Percentiles rank a stretch among this genome's conserved stretches.
These are phyloP conservation scores for Perccottus glenii DNA, from an alignment of 2,113 vertebrate genomes.

Conservation along the genomic window DNA sequence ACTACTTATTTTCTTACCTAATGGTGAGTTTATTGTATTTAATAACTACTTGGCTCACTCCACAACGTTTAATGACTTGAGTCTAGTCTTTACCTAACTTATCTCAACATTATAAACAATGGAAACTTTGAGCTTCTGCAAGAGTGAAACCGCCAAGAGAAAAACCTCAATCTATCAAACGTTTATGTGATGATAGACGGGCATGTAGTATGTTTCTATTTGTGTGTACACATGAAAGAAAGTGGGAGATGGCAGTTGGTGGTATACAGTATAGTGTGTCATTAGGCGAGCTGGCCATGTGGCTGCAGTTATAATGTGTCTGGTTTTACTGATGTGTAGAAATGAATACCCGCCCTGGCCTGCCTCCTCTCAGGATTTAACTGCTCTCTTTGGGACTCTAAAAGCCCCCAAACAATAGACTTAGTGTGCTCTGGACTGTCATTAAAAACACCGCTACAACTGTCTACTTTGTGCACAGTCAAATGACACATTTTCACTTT, in stretches of 20 bases:
- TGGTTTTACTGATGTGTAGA: slow-evolving; percentile 32
- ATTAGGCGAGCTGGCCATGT: slow-evolving; percentile 37
- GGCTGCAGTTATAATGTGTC: slow-evolving; percentile 43
- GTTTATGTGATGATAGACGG: slow-evolving; percentile 7
- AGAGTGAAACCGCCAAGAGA: slow-evolving; percentile 23
- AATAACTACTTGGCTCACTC: slow-evolving; percentile 6
- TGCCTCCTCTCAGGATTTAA: slow-evolving; percentile 20
- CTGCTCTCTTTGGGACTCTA: slow-evolving; percentile 37
- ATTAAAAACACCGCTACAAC: slow-evolving; percentile 25
- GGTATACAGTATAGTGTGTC: slow-evolving; percentile 1
- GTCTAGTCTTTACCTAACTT: slow-evolving; percentile 27
- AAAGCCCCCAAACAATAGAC: slow-evolving; percentile 55
- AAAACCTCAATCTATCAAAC: slow-evolving; percentile 12
- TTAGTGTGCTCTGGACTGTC: slow-evolving; percentile 54
- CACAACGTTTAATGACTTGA: slow-evolving; percentile 21
- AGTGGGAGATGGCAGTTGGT: not conserved
- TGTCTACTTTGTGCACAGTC: slow-evolving; percentile 27
- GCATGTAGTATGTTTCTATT: not conserved
- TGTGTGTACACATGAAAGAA: slow-evolving; percentile 12
- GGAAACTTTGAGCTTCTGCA: slow-evolving; percentile 23
- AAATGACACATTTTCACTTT: slow-evolving; percentile 15
- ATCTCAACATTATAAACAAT: slow-evolving; percentile 31
- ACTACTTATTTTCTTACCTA: slow-evolving; percentile 4
- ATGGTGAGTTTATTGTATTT: not conserved
- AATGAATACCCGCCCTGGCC: slow-evolving; percentile 23